These are phyloP conservation scores for Agonopterix arenella DNA, from an alignment of 2,888 invertebrate genomes.

Conservation along the genomic window DNA sequence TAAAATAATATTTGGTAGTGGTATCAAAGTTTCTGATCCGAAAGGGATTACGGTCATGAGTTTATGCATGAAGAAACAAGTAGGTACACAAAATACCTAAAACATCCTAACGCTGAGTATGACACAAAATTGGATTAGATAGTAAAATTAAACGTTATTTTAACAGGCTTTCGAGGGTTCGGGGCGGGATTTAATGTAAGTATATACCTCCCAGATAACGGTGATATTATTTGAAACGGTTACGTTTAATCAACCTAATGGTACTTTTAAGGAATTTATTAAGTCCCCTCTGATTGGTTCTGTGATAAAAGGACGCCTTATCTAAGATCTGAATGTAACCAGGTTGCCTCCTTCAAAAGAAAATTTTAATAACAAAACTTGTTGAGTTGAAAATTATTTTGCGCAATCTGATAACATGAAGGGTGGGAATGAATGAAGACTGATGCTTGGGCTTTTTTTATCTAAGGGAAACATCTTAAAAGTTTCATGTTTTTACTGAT, in stretches of 20 bases:
- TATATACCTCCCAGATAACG: constrained; percentile 11
- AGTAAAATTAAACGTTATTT: constrained; percentile 17
- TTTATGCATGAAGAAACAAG: no score
- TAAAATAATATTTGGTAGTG: no score
- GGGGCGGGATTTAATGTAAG: constrained; percentile 13
- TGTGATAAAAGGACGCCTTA: constrained; percentile 8
- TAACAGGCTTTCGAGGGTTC: constrained; percentile 9
- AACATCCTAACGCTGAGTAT: constrained; percentile 2
- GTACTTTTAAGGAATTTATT: constrained; percentile 11
- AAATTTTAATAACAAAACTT: neutral
- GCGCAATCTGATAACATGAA: neutral
- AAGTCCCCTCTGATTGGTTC: constrained; percentile 14
- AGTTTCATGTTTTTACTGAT: no score
- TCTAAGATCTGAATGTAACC: neutral
- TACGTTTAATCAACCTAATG: constrained; percentile 20
- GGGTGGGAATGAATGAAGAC: no score
- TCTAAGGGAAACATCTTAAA: no score
- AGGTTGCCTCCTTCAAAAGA: neutral
- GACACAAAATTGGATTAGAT: constrained; percentile 4
- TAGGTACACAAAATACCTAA: no score
- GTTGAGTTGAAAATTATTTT: neutral
- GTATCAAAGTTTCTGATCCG: no score
- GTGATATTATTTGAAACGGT: constrained; percentile 13
- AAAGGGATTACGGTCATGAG: no score
- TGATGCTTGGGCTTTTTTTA: no score